phyloP scores from a whole-genome alignment of 2,113 vertebrate genomes.

The Dissostichus mawsoni region DNA sequence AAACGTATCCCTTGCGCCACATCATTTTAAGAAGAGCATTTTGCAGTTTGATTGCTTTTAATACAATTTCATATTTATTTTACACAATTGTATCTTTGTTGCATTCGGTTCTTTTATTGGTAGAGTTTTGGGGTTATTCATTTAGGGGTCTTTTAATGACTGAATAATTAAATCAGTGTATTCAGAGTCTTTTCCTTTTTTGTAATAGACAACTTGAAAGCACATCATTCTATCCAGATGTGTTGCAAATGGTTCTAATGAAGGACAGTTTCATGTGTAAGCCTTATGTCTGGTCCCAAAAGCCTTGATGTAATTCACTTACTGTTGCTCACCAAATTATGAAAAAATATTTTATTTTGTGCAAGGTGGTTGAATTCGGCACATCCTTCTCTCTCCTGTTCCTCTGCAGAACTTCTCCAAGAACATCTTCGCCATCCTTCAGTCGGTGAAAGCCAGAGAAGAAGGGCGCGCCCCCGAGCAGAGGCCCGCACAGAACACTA shows the following conservation, averaged over 20 bases:
- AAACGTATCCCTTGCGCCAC: neutral
- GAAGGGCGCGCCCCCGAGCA: conserved; percentile 97
- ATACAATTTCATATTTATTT: neutral
- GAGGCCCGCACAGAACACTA: conserved; percentile 91
- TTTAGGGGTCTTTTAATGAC: too few species aligned
- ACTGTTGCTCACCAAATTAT: too few species aligned
- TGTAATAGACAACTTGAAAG: neutral
- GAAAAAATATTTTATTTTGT: neutral
- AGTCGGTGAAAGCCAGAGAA: conserved; percentile 98
- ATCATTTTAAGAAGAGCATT: neutral
- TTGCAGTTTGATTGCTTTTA: neutral
- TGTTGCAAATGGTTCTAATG: neutral
- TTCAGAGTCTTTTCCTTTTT: neutral
- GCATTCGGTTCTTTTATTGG: neutral
- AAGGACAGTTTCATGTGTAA: neutral
- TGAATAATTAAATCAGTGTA: neutral
- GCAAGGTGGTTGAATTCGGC: neutral
- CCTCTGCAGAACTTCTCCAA: conserved; percentile 95
- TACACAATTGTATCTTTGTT: neutral
- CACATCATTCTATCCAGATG: neutral
- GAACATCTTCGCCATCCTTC: conserved; percentile 99
- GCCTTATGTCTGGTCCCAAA: neutral
- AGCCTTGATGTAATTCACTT: neutral
- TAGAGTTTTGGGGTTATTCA: too few species aligned
- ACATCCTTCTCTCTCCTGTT: conserved; percentile 20